Base-by-base conservation (phyloP, 2,113 vertebrate species). In the Thamnaconus septentrionalis region DNA sequence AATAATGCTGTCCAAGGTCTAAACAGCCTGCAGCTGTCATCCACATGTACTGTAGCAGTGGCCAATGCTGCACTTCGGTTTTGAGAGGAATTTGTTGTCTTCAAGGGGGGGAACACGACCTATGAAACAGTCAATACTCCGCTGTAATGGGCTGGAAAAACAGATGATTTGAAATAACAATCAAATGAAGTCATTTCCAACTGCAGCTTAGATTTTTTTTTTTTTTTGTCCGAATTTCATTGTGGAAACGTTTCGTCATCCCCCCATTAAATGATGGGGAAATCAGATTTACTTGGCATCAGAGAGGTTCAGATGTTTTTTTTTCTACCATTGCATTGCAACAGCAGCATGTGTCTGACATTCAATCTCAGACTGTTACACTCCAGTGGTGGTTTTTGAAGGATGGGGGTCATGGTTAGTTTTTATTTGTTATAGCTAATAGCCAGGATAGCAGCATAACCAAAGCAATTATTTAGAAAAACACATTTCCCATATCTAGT, bases 21-120 rank as follows among this genome's bases (percentile, higher is more conserved):
- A 80, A 87, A 89, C 82, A 31, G 86, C 66, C 71, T 85, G 78
- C 80, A 83, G 85, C 80, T 87, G 85, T 82, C 73, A 77, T 65
- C 63, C 53, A 73, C 55, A 77, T 58, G 55, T 3, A 46, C 45
- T 46, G 45, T 46, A 57, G 42, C 55, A 72, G 72, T 81, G 67
- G 79, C 73, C 75, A 31, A 81, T 76, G 75, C 71, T 78, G 53
- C 3, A 59, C 65, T 71, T 70, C 69, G 64, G 63, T 66, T 80
- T 61, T 40, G 55, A 69, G 42, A 67, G 57, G 73, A 77, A 71
- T 80, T 64, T 64, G 41, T 60, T 73, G 18, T 53, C 51, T 66
- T 66, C 44, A 18, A 69, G 46, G 41, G 42, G 44, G 44, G 75
- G 80, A 85, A 80, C 70, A 75, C 42, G 59, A 79, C 54, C 70